A percentile compares a stretch with the other conserved stretches of the same genome.
Conservation (phyloP, 2,888 invertebrate genomes). For the Drosophila longiperda region DNA sequence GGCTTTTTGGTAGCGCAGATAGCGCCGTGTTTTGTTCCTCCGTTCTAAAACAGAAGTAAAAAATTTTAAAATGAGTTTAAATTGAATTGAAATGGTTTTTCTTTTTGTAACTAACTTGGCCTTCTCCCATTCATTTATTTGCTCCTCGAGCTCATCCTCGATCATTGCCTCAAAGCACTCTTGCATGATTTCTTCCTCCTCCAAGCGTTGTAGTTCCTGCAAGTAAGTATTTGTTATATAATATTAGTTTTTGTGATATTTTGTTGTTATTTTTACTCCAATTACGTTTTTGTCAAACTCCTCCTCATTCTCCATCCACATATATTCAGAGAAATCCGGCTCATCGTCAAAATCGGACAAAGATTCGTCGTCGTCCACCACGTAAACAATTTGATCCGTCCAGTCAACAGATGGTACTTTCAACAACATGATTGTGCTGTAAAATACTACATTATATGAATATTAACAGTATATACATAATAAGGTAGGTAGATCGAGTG, state of each 20-base stretch:
- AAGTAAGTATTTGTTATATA: not conserved
- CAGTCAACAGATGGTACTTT: conserved; percentile 84
- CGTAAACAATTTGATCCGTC: conserved; percentile 83
- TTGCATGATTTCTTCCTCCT: conserved; percentile 94
- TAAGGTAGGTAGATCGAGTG: not conserved
- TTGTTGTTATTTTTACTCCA: not conserved
- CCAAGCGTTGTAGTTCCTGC: conserved; percentile 93
- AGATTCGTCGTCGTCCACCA: conserved; percentile 83
- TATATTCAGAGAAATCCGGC: conserved; percentile 93
- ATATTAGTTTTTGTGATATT: not conserved
- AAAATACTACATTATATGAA: conserved; percentile 1
- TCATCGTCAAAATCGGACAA: conserved; percentile 82
- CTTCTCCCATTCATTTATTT: conserved; percentile 84
- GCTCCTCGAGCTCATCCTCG: conserved; percentile 89
- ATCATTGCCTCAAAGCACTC: conserved; percentile 94
- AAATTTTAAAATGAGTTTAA: not conserved
- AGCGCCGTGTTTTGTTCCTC: conserved; percentile 84
- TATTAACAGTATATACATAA: not conserved
- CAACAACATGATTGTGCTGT: conserved; percentile 79
- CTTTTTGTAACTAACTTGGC: conserved; percentile 70
- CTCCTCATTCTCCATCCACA: conserved; percentile 98
- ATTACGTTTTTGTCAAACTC: conserved; percentile 95
- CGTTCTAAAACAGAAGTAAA: conserved; percentile 60
- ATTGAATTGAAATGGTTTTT: not conserved
- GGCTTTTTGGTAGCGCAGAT: conserved; percentile 82